Conservation (phyloP, 1,140 invertebrate species). For the Pogonomyrmex barbatus region DNA sequence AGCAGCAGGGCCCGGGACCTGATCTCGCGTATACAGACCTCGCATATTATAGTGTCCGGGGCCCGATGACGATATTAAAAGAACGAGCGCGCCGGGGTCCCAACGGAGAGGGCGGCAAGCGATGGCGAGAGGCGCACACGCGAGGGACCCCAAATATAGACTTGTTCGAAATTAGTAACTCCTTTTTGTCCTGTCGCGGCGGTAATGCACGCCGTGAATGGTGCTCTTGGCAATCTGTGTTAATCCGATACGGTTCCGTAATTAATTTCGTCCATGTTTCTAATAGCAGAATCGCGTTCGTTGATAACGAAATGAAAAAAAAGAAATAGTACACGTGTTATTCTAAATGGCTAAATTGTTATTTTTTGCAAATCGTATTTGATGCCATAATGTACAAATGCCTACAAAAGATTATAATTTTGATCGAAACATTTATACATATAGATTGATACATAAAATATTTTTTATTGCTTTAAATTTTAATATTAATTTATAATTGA, state of each 20-base stretch:
- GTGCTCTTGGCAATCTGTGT: conserved; percentile 27
- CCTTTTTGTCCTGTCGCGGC: conserved; percentile 72
- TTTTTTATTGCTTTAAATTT: neutral
- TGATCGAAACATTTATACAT: neutral
- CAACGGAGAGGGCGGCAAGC: conserved; percentile 46
- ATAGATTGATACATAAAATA: neutral
- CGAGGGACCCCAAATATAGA: conserved; percentile 75
- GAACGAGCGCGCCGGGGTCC: conserved; percentile 57
- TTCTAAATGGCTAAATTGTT: neutral
- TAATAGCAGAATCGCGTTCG: conserved; percentile 43
- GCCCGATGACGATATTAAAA: conserved; percentile 75
- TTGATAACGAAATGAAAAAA: neutral
- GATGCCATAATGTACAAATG: neutral
- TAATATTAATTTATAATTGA: neutral
- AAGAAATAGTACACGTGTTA: neutral
- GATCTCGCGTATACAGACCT: conserved; percentile 75
- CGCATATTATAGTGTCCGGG: conserved; percentile 79
- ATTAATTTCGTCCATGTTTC: conserved; percentile 45
- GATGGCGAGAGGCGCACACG: conserved; percentile 72
- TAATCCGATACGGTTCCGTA: conserved; percentile 53
- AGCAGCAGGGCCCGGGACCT: conserved; percentile 69
- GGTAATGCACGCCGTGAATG: conserved; percentile 32
- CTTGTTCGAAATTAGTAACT: conserved; percentile 82
- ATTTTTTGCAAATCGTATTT: neutral
- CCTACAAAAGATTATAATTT: neutral